A percentile compares a stretch with the other conserved stretches of the same genome.
phyloP scores from a whole-genome alignment of 2,113 vertebrate genomes.

The Spermophilus dauricus region DNA sequence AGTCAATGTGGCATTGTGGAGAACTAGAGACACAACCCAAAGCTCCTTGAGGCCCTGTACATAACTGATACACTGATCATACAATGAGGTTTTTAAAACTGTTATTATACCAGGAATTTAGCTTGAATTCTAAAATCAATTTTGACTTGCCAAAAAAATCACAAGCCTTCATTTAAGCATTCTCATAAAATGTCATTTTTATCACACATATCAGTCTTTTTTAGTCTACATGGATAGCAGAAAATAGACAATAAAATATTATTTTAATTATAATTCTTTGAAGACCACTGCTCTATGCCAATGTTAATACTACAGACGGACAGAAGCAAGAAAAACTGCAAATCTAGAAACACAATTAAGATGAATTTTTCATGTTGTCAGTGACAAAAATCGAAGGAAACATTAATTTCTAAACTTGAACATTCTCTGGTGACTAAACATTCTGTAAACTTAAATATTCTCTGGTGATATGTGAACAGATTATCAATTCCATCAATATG shows the following conservation, averaged over 20 bases:
- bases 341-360: neutral
- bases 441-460: constrained; percentile 43
- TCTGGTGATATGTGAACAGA: constrained; percentile 62
- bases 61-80: neutral
- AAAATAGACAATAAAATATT: neutral
- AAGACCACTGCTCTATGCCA: neutral
- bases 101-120: neutral
- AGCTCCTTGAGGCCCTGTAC: neutral
- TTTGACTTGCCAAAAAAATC: neutral
- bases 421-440: constrained; percentile 18
- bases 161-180: neutral
- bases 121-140: neutral
- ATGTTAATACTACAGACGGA: constrained; percentile 14
- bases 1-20: neutral
- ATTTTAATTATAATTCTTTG: neutral
- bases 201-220: neutral
- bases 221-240: neutral
- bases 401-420: constrained; percentile 68
- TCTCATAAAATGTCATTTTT: neutral
- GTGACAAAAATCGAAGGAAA: constrained; percentile 63
- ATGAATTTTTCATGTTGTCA: constrained; percentile 57
- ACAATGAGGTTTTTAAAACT: neutral
- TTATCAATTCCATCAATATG: constrained; percentile 60
- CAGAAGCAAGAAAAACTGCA: neutral
- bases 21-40: neutral